These are phyloP conservation scores for Kryphioiulus occultus DNA, from an alignment of 2,888 invertebrate genomes.

Conservation along the genomic window DNA sequence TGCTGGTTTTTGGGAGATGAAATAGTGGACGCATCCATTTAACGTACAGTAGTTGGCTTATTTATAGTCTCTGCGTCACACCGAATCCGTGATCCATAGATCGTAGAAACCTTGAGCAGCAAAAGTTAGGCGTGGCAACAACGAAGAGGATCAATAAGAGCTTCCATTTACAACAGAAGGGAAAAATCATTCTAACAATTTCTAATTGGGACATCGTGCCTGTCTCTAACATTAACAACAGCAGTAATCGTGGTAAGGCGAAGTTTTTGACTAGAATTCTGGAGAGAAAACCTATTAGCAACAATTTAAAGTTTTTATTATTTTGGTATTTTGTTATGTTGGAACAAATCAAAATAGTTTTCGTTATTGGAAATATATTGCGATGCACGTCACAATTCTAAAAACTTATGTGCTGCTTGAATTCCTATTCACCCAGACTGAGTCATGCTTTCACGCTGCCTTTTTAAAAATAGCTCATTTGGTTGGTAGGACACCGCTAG, in stretches of 20 bases:
- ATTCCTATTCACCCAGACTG: background rate
- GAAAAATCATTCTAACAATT: background rate
- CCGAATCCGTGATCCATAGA: background rate
- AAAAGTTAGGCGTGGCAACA: conserved; percentile 20
- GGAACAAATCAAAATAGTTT: background rate
- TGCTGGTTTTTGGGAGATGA: background rate
- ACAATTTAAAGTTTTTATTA: background rate
- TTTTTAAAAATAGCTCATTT: background rate
- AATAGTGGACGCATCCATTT: conserved; percentile 7
- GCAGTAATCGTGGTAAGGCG: background rate
- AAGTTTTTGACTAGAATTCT: background rate
- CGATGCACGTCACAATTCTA: background rate
- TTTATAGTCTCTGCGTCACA: background rate
- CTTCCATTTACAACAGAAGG: background rate
- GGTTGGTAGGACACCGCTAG: background rate
- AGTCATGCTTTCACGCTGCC: background rate
- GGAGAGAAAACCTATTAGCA: background rate
- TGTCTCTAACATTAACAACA: background rate
- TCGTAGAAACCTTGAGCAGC: background rate
- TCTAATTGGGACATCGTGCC: background rate
- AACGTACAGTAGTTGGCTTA: background rate
- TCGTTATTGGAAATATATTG: background rate
- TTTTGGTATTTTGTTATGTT: background rate
- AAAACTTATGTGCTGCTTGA: background rate
- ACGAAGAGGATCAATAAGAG: background rate